Evolutionary conservation across 2,113 vertebrate species (phyloP).

Genomic region (Lepus americanus): DNA sequence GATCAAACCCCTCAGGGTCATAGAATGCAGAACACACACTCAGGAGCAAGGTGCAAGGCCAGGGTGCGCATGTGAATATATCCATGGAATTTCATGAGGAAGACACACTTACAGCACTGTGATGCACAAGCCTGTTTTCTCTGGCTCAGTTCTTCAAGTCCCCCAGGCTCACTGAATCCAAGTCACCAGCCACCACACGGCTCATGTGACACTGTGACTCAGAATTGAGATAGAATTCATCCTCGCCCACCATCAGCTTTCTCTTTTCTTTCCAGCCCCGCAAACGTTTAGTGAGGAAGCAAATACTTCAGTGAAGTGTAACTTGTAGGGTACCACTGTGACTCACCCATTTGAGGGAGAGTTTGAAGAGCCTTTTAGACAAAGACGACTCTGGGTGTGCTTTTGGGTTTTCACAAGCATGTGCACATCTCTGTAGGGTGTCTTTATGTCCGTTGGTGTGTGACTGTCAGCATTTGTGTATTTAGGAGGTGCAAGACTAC

Average conservation of each 20-base stretch:
- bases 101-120: not conserved
- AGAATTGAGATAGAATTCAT: slow-evolving; percentile 58
- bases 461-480: not conserved
- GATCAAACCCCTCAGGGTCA: not conserved
- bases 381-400: not conserved
- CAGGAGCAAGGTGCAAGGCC: not conserved
- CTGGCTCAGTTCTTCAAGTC: not conserved
- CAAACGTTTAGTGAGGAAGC: slow-evolving; percentile 20
- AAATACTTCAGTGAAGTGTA: slow-evolving; percentile 68
- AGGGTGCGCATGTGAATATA: not conserved
- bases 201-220: not conserved
- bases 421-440: not conserved
- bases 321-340: slow-evolving; percentile 14
- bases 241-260: not conserved
- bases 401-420: slow-evolving; percentile 29
- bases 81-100: not conserved
- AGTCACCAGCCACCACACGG: not conserved
- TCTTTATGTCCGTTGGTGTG: not conserved
- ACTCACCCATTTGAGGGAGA: not conserved
- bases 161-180: not conserved
- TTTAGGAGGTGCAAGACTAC: not conserved
- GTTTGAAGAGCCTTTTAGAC: slow-evolving; percentile 29
- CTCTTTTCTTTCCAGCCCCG: not conserved
- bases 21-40: not conserved
- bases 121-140: not conserved